Percentiles rank a stretch among this genome's conserved stretches.
Conservation (phyloP, 1,140 invertebrate genomes). For the Chlorops oryzae region DNA sequence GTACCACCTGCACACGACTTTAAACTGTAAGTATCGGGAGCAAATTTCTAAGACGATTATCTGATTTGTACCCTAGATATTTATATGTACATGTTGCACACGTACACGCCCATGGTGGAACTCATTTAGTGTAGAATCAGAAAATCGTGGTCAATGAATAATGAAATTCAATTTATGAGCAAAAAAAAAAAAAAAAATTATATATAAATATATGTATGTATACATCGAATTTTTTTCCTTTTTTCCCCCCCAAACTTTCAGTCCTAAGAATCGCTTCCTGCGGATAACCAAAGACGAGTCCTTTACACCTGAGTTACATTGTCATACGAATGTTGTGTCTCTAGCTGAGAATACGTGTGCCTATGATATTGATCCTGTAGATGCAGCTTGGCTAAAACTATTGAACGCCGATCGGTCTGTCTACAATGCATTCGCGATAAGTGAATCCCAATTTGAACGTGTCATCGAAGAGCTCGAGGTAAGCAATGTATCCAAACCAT, state of each 20-base stretch:
- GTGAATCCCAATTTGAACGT: constrained; percentile 83
- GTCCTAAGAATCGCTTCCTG: constrained; percentile 87
- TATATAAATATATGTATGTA: constrained; percentile 6
- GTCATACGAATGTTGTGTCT: constrained; percentile 76
- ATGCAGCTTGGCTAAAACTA: constrained; percentile 83
- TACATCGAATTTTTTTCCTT: constrained; percentile 1
- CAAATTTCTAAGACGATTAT: background rate
- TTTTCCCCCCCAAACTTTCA: constrained; percentile 39
- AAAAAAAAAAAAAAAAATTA: too few species aligned
- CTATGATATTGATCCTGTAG: constrained; percentile 92
- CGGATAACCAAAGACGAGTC: constrained; percentile 82
- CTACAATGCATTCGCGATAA: constrained; percentile 65
- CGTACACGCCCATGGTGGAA: too few species aligned
- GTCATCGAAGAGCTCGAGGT: constrained; percentile 89
- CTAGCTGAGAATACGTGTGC: constrained; percentile 85
- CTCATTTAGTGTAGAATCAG: too few species aligned
- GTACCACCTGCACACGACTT: constrained; percentile 64
- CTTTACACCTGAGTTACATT: constrained; percentile 77
- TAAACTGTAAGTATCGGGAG: constrained; percentile 64
- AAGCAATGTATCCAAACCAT: constrained; percentile 25
- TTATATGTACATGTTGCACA: too few species aligned
- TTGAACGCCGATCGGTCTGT: constrained; percentile 80
- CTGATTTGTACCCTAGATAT: too few species aligned
- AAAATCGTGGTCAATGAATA: too few species aligned
- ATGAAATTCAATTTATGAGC: too few species aligned